Conservation (phyloP, 2,888 invertebrate species). For the Tortrix viridana region DNA sequence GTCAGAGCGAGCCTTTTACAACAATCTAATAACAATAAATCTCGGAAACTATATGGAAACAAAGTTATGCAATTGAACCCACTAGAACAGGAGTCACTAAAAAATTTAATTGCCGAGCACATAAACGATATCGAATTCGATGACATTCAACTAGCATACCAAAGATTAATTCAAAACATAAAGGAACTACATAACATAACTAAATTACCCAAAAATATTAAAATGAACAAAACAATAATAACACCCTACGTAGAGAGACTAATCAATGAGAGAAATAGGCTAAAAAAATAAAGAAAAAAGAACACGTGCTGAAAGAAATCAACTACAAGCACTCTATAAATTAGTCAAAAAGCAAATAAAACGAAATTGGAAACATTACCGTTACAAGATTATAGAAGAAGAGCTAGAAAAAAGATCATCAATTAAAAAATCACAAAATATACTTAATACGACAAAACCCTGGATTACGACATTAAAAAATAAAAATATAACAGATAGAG, state of each 20-base stretch:
- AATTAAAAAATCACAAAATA: not conserved
- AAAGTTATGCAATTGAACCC: not conserved
- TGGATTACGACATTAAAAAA: slow-evolving; percentile 2
- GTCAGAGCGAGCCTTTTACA: not conserved
- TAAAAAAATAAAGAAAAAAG: slow-evolving; percentile 5
- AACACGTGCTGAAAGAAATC: slow-evolving; percentile 2
- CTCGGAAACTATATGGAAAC: not conserved
- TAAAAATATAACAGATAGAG: not conserved
- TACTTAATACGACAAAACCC: not conserved
- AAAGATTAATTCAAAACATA: not conserved
- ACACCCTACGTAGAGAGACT: not conserved
- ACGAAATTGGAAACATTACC: slow-evolving; percentile 1
- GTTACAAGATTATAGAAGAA: slow-evolving; percentile 9
- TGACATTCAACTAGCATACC: not conserved
- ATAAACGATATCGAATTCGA: not conserved
- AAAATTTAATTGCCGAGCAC: not conserved
- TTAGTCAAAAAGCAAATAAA: slow-evolving; percentile 10
- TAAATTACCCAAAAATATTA: not conserved
- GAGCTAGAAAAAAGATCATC: slow-evolving; percentile 15
- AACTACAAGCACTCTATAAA: slow-evolving; percentile 5
- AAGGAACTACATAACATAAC: not conserved
- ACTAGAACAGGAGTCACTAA: not conserved
- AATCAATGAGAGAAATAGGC: not conserved
- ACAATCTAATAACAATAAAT: not conserved
- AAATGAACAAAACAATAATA: not conserved